These are phyloP conservation scores for Hylaeus anthracinus DNA, from an alignment of 1,140 invertebrate genomes.

Conservation along the genomic window DNA sequence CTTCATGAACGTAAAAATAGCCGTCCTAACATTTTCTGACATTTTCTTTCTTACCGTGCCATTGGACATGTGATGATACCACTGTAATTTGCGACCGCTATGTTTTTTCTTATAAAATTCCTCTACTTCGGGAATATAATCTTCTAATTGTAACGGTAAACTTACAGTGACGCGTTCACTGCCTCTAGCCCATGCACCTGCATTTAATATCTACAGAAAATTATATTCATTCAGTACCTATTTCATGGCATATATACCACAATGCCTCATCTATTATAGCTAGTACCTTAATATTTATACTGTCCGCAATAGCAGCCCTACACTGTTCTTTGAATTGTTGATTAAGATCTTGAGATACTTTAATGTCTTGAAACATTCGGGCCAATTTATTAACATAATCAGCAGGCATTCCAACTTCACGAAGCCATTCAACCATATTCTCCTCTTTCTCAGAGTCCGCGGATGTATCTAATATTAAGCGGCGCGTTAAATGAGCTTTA, in stretches of 20 bases:
- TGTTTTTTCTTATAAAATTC: slow-evolving; percentile 98
- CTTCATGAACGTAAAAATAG: slow-evolving; percentile 18
- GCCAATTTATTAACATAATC: slow-evolving; percentile 99
- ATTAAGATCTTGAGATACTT: slow-evolving; percentile 99
- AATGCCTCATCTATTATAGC: not conserved
- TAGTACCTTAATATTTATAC: slow-evolving; percentile 89
- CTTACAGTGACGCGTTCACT: slow-evolving; percentile 97
- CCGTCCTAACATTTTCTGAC: slow-evolving; percentile 19
- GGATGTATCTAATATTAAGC: slow-evolving; percentile 97
- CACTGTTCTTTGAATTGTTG: slow-evolving; percentile 92
- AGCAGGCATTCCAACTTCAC: slow-evolving; percentile 98
- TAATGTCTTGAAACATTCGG: slow-evolving; percentile 99
- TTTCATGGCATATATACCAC: not conserved
- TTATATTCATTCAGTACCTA: slow-evolving; percentile 11
- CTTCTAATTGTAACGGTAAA: slow-evolving; percentile 97
- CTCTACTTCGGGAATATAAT: slow-evolving; percentile 98
- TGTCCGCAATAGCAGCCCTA: slow-evolving; percentile 81
- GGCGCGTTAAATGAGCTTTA: slow-evolving; percentile 97
- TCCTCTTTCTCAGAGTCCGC: slow-evolving; percentile 99
- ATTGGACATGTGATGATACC: slow-evolving; percentile 99
- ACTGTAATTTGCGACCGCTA: slow-evolving; percentile 98
- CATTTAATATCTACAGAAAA: slow-evolving; percentile 92
- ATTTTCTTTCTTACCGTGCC: slow-evolving; percentile 86
- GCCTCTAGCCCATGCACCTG: slow-evolving; percentile 97
- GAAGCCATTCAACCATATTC: slow-evolving; percentile 98